A percentile compares a stretch with the other conserved stretches of the same genome.
Evolutionary conservation across 2,797 vertebrate species (phyloP).

Genomic region (Cynodonichthys magdalenae): DNA sequence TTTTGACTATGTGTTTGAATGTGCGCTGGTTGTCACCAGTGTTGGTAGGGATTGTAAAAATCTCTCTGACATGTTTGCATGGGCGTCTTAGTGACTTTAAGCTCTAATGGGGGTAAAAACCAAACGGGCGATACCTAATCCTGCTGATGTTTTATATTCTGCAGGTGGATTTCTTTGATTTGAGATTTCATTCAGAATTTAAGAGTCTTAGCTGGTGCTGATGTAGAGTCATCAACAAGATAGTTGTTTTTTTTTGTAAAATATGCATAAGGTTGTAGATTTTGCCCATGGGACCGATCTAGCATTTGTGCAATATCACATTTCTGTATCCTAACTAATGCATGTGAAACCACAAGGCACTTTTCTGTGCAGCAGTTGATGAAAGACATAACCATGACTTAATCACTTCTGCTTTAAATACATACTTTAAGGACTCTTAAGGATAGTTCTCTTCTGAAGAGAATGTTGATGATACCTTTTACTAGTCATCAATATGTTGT

Average conservation of each 20-base stretch:
- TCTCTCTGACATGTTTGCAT: constrained; percentile 69
- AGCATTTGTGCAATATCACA: constrained; percentile 35
- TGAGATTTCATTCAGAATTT: constrained; percentile 58
- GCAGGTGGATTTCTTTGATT: constrained; percentile 70
- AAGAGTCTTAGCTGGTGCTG: constrained; percentile 35
- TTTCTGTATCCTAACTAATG: constrained; percentile 60
- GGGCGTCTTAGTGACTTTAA: constrained; percentile 60
- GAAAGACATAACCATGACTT: constrained; percentile 5
- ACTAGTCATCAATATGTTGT: too few species aligned
- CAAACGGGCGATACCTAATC: constrained; percentile 55
- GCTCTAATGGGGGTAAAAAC: constrained; percentile 47
- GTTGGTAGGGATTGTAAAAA: constrained; percentile 40
- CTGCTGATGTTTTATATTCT: constrained; percentile 40
- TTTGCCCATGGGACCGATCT: constrained; percentile 31
- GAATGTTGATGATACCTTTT: too few species aligned
- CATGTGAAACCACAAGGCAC: constrained; percentile 45
- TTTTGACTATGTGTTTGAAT: constrained; percentile 1
- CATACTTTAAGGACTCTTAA: background rate
- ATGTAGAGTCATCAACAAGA: constrained; percentile 21
- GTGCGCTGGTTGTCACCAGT: constrained; percentile 27
- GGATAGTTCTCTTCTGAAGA: background rate
- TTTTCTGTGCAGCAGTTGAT: constrained; percentile 38
- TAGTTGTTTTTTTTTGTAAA: constrained; percentile 58
- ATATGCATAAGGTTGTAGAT: constrained; percentile 56
- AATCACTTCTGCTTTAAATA: constrained; percentile 30